phyloP scores from a whole-genome alignment of 1,140 invertebrate species.

The Linepithema humile region DNA sequence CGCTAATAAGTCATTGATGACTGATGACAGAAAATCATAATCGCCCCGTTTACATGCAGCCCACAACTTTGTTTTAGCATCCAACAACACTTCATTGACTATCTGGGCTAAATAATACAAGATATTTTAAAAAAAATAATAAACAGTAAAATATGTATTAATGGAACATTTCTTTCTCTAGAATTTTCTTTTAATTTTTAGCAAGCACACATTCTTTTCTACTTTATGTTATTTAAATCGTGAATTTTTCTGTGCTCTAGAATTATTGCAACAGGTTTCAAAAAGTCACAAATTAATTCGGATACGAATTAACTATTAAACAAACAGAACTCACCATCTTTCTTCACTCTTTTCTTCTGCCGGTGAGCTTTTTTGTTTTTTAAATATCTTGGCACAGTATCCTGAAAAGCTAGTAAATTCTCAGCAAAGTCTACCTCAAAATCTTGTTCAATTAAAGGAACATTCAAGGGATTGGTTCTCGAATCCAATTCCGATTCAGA shows the following conservation, averaged over 20 bases:
- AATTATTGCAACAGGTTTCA: background rate
- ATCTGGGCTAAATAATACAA: conserved; percentile 13
- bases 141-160: background rate
- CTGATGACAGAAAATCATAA: conserved; percentile 68
- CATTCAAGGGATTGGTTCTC: conserved; percentile 44
- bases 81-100: conserved; percentile 69
- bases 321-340: conserved; percentile 70
- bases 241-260: background rate
- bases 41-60: conserved; percentile 77
- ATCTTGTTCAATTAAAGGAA: conserved; percentile 73
- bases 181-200: background rate
- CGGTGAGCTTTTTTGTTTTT: conserved; percentile 79
- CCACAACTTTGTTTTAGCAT: conserved; percentile 76
- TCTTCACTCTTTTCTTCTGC: conserved; percentile 83
- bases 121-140: background rate
- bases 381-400: conserved; percentile 80
- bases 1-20: conserved; percentile 65
- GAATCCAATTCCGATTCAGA: conserved; percentile 78
- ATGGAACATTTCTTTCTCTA: background rate
- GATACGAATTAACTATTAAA: background rate
- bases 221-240: conserved; percentile 2
- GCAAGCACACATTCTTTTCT: background rate
- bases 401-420: conserved; percentile 83
- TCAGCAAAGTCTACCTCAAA: conserved; percentile 82
- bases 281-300: background rate